These are phyloP conservation scores for Podabrus alpinus DNA, from an alignment of 2,888 invertebrate species.

Conservation along the genomic window DNA sequence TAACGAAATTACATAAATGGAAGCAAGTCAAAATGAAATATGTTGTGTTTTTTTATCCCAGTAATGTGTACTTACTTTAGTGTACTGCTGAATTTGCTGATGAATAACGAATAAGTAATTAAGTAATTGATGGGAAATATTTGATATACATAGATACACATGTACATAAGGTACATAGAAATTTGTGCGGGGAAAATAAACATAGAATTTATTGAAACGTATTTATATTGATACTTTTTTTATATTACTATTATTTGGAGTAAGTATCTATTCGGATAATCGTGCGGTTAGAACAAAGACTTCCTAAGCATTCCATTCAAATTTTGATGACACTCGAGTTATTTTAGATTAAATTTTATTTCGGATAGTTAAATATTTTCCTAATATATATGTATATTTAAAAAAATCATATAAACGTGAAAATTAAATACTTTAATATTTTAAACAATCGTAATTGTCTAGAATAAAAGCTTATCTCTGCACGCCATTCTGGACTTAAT, in stretches of 20 bases:
- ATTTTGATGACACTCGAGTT: not conserved
- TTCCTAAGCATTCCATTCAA: not conserved
- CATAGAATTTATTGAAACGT: not conserved
- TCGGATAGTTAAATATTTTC: not conserved
- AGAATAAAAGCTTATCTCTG: not conserved
- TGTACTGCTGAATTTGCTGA: no score
- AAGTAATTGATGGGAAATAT: not conserved
- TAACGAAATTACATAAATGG: no score
- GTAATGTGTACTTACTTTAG: no score
- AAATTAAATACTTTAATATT: not conserved
- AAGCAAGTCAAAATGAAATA: no score
- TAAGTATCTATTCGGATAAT: not conserved
- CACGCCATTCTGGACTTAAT: not conserved
- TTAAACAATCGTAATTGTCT: not conserved
- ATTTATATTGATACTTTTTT: not conserved
- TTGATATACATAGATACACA: no score
- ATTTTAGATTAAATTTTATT: not conserved
- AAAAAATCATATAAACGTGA: not conserved
- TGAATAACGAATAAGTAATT: not conserved
- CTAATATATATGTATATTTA: no score
- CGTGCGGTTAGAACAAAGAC: not conserved
- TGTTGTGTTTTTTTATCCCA: no score
- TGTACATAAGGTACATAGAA: no score
- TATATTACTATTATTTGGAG: not conserved
- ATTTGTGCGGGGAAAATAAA: not conserved